A percentile compares a stretch with the other conserved stretches of the same genome.
phyloP scores from a whole-genome alignment of 2,113 vertebrate species.

The Grammomys dolichurus region DNA sequence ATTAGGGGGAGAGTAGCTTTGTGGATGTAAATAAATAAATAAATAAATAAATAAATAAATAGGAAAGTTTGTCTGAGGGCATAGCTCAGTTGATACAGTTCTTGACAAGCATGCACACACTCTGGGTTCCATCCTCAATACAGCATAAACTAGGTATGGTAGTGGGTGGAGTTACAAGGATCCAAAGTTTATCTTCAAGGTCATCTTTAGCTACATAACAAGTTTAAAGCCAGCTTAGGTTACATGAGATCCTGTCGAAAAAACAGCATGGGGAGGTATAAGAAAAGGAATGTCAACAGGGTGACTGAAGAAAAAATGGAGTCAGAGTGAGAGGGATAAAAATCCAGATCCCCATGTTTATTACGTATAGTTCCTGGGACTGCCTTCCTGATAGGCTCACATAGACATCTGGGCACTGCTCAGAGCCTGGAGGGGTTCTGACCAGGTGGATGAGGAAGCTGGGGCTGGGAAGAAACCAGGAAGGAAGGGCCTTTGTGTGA shows the following conservation, averaged over 20 bases:
- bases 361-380: not conserved
- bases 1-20: too few relatives aligned
- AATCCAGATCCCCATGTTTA: not conserved
- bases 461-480: not conserved
- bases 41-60: not conserved
- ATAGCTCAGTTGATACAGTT: not conserved
- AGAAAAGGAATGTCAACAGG: not conserved
- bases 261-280: too few relatives aligned
- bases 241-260: not conserved
- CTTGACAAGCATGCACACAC: too few relatives aligned
- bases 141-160: not conserved
- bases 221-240: not conserved
- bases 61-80: not conserved
- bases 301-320: not conserved
- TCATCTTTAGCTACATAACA: not conserved
- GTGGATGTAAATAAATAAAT: too few relatives aligned
- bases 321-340: not conserved
- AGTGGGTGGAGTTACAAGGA: not conserved
- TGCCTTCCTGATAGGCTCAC: not conserved
- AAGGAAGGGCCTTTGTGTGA: not conserved
- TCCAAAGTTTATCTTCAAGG: not conserved
- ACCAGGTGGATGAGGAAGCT: not conserved
- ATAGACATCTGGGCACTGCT: not conserved
- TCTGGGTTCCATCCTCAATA: not conserved
- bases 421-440: not conserved